Evolutionary conservation across 2,797 vertebrate species (phyloP), one percentile per base, ranked within the genome.

Genomic region (Poliocrania exsul): DNA sequence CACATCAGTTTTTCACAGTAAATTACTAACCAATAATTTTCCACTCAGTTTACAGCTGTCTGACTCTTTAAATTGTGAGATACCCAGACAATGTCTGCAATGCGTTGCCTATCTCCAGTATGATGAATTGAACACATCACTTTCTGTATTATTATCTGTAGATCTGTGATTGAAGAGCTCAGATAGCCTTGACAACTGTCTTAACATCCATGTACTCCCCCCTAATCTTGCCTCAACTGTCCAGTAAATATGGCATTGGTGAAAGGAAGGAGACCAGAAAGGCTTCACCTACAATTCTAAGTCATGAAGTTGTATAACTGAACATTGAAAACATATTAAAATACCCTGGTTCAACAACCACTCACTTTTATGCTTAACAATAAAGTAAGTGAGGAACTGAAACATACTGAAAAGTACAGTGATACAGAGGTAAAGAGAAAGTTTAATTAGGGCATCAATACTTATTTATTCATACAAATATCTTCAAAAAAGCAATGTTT

Each of bases 111-210:
- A 42, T 21, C 20, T 33, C n/a, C 42, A 62, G 28, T 6, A 56
- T 1, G 1, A 91, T n/a, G 74, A 74, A 88, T 1, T 1, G 21
- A 81, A 58, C 37, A 20, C 0, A 0, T n/a, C 56, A 25, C 81
- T 84, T 80, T 56, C 38, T 62, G 7, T 10, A 23, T 44, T 31
- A 51, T 31, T 28, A 64, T 47, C 14, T 28, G 19, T 24, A 74
- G 44, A 66, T 54, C 28, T 73, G 61, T 54, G 67, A 67, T 18
- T 37, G 35, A 56, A 86, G 61, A 46, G 35, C 77, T 71, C 56
- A 51, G 14, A 64, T 1, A 77, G 49, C 44, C 42, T 88, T 51
- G 37, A 56, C n/a, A 92, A 50, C 28, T 66, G 47, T 25, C 31
- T 72, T 47, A 82, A 38, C 21, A 82, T 25, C 8, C 10, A 46